These are phyloP conservation scores for Ceyx melanurus DNA, from an alignment of 2,113 vertebrate species.

Conservation along the genomic window DNA sequence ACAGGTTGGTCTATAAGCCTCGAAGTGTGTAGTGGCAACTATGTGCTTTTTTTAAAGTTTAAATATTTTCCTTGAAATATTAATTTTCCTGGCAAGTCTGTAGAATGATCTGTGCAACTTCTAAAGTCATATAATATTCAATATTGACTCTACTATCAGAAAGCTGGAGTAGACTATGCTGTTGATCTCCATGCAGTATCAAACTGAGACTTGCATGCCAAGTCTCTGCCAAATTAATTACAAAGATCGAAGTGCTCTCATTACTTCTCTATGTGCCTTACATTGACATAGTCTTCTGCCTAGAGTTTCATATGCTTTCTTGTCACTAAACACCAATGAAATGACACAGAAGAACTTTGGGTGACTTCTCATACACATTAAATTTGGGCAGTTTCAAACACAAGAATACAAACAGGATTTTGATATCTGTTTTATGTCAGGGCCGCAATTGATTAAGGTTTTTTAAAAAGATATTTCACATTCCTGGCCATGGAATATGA, in stretches of 20 bases:
- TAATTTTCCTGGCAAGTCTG: background rate
- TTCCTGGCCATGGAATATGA: background rate
- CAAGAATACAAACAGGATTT: background rate
- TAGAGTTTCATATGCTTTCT: background rate
- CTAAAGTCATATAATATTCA: background rate
- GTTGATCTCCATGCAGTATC: background rate
- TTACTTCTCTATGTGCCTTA: background rate
- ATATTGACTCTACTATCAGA: background rate
- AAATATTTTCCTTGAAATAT: constrained; percentile 6
- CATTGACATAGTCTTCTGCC: background rate
- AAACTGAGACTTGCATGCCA: background rate
- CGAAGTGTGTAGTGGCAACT: background rate
- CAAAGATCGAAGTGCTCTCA: background rate
- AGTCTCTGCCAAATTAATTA: background rate
- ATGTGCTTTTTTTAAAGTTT: background rate
- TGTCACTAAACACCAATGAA: background rate
- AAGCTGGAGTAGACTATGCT: background rate
- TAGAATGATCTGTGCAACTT: background rate
- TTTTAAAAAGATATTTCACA: background rate
- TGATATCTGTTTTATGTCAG: background rate
- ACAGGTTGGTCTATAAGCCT: background rate
- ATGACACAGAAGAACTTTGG: background rate
- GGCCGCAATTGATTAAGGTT: background rate
- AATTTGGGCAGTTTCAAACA: background rate
- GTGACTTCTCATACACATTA: background rate